These are phyloP conservation scores for Sinocyclocheilus grahami DNA, from an alignment of 2,113 vertebrate genomes.

Conservation along the genomic window DNA sequence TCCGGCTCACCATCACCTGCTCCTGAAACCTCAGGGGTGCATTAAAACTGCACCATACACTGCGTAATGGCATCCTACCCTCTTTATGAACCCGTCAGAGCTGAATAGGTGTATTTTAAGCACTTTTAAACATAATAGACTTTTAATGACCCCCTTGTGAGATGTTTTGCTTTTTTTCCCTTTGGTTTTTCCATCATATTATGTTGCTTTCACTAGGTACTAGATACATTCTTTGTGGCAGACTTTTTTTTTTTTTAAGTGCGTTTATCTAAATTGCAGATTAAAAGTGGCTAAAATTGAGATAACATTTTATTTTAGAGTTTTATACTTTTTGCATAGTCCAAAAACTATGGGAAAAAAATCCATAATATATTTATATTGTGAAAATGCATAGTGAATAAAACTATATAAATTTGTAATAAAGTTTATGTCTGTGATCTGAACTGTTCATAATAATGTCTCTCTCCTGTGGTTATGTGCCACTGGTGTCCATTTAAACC, in stretches of 20 bases:
- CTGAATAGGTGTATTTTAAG: slow-evolving; percentile 6
- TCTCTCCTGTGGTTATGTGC: not conserved
- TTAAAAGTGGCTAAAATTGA: not conserved
- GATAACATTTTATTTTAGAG: not conserved
- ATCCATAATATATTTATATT: not conserved
- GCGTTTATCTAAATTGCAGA: not conserved
- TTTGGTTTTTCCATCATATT: not conserved
- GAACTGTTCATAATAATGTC: slow-evolving; percentile 2
- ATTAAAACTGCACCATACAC: slow-evolving; percentile 21
- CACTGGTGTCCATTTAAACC: not conserved
- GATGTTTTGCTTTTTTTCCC: not conserved
- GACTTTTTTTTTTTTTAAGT: not conserved
- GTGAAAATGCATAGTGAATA: slow-evolving; percentile 4
- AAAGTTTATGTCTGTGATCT: slow-evolving; percentile 6
- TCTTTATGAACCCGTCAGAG: slow-evolving; percentile 18
- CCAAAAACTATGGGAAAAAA: not conserved
- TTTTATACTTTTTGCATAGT: slow-evolving; percentile 3
- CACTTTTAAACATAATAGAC: slow-evolving; percentile 27
- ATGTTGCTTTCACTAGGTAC: not conserved
- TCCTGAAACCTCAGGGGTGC: slow-evolving; percentile 41
- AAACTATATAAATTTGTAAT: slow-evolving; percentile 1
- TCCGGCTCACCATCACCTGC: slow-evolving; percentile 36
- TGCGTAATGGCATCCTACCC: not conserved
- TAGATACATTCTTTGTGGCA: not conserved
- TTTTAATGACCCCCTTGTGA: slow-evolving; percentile 19